Base-by-base conservation (phyloP, 2,113 vertebrate species). In the Mobula birostris region DNA sequence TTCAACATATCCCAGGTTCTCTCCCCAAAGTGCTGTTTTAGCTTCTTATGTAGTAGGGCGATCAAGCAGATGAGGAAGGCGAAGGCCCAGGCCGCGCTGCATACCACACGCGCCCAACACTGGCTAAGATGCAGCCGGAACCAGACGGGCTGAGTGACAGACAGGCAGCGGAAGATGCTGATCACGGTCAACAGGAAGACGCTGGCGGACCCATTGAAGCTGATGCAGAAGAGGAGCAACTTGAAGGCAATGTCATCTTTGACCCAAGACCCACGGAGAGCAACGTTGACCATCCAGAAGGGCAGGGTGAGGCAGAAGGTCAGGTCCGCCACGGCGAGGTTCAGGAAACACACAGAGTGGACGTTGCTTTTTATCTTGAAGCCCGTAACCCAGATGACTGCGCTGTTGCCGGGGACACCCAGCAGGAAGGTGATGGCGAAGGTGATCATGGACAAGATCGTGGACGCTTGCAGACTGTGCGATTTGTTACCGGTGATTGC, bases 131-230 rank as follows among this genome's bases (percentile, higher is more conserved):
- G 95, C 78, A 94, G 97, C 94, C 97, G 97, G 78, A 96, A 97
- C 96, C 98, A 97, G 94, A 94, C 96, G 0, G 98, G 96, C 77
- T 98, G 97, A 74, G 97, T 97, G 40, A 99, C 95, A 21, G 97
- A 97, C 29, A 99, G 94, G 3, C 98, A 99, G 90, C 98, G 97
- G 96, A 99, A 98, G 15, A 99, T 95, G 94, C 98, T 99, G 95
- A 99, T 98, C 92, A 98, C 96, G 0, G 97, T 99, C 94, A 99
- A 96, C 94, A 99, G 99, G 94, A 99, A 97, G 74, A 99, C 97
- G n/a, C 99, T 99, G 94, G 99, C 98, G 82, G 98, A 99, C 99
- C 99, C 99, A 95, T 99, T 99, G 94, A 99, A 95, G 15, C 98
- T 96, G 0, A 97, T 97, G 94, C 98, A 97, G 94, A 99, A 2